Conservation (phyloP, 2,113 vertebrate genomes). For the Prionailurus viverrinus region DNA sequence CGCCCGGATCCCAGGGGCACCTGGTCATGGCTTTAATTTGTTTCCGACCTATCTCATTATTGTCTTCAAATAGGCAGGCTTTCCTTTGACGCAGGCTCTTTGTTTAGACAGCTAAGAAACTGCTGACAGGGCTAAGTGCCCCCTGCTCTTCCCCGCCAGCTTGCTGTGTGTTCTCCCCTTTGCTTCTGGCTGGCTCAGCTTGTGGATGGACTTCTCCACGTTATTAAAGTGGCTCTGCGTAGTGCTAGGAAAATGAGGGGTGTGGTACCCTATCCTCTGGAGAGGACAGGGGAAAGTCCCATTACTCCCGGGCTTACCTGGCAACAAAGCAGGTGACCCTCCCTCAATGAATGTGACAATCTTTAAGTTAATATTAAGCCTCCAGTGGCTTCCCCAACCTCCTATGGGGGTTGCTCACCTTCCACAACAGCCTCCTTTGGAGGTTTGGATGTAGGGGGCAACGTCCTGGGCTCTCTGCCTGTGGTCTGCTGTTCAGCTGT, state of each 20-base stretch:
- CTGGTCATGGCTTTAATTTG: neutral
- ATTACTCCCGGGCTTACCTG: too few species aligned
- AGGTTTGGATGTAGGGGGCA: rapidly evolving
- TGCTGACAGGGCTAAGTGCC: neutral
- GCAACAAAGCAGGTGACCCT: neutral
- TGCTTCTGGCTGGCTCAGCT: neutral
- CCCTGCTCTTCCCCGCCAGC: neutral
- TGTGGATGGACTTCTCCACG: neutral
- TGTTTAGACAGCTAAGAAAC: neutral
- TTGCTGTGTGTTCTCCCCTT: neutral
- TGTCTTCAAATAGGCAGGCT: neutral
- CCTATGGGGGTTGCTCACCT: neutral
- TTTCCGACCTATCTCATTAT: neutral
- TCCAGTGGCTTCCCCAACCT: neutral
- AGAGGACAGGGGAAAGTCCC: neutral
- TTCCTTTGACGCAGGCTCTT: neutral
- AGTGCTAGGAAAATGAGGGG: neutral
- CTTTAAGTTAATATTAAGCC: neutral
- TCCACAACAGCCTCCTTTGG: neutral
- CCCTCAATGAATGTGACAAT: neutral
- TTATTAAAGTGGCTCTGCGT: neutral
- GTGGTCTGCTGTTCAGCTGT: neutral
- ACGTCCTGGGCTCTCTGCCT: neutral
- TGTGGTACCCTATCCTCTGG: neutral
- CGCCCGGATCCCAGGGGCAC: neutral